Percentiles rank a stretch among this genome's conserved stretches.
These are phyloP conservation scores for Periophthalmus modestus DNA, from an alignment of 2,113 vertebrate species.

Conservation along the genomic window DNA sequence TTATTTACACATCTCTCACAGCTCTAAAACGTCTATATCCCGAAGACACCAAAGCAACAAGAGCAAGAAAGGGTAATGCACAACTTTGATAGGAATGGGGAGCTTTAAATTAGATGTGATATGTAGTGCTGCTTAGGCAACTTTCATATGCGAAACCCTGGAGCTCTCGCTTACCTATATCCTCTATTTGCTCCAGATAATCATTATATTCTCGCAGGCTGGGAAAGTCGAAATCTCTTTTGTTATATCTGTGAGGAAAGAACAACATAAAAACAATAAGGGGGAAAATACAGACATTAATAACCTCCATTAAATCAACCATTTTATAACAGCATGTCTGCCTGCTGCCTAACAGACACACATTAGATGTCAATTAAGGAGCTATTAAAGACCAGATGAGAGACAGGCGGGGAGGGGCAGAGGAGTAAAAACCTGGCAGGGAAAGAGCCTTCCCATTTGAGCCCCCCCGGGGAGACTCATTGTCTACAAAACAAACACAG, in stretches of 20 bases:
- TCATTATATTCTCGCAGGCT: constrained; percentile 92
- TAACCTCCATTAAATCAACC: constrained; percentile 65
- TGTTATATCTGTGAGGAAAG: constrained; percentile 89
- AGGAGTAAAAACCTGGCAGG: constrained; percentile 70
- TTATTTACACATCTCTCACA: constrained; percentile 8
- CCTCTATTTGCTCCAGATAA: constrained; percentile 95
- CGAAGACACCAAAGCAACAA: too few relatives aligned
- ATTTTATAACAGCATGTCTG: constrained; percentile 64
- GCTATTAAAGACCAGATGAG: constrained; percentile 70
- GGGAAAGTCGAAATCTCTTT: constrained; percentile 92
- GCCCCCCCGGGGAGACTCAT: constrained; percentile 63
- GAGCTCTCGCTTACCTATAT: constrained; percentile 84
- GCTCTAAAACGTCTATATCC: constrained; percentile 11
- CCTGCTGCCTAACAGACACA: constrained; percentile 59
- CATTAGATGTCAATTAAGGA: constrained; percentile 73
- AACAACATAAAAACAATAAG: constrained; percentile 42
- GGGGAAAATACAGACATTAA: constrained; percentile 59
- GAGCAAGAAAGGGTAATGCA: neutral
- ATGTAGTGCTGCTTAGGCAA: neutral
- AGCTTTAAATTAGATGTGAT: constrained; percentile 6
- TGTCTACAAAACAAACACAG: constrained; percentile 81
- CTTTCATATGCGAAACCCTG: neutral
- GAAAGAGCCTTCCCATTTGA: constrained; percentile 67
- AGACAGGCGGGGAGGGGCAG: constrained; percentile 60
- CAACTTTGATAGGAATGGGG: neutral